Percentiles rank a stretch among this genome's conserved stretches.
Conservation (phyloP, 2,888 invertebrate genomes). For the Lycaena phlaeas region DNA sequence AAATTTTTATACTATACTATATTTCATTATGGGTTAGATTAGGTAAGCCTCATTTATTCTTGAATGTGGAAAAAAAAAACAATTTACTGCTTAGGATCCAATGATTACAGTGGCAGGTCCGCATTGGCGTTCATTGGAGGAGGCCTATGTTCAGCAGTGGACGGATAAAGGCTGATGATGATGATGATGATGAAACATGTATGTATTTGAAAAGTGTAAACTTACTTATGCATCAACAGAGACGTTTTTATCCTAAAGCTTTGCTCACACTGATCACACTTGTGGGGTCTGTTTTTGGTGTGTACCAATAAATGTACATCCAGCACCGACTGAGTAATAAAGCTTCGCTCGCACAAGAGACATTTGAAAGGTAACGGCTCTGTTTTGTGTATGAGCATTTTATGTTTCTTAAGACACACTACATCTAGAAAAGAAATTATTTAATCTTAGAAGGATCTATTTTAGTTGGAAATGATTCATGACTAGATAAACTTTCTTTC, state of each 20-base stretch:
- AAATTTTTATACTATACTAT: too few species aligned
- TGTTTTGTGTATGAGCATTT: constrained; percentile 31
- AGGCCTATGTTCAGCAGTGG: too few species aligned
- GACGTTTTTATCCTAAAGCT: constrained; percentile 34
- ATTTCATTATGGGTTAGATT: neutral
- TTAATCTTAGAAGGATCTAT: too few species aligned
- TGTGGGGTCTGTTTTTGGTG: constrained; percentile 40
- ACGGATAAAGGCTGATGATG: too few species aligned
- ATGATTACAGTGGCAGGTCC: too few species aligned
- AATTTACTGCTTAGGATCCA: too few species aligned
- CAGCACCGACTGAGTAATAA: constrained; percentile 32
- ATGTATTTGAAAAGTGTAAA: too few species aligned
- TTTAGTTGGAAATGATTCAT: too few species aligned
- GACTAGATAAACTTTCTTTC: too few species aligned
- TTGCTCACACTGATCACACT: constrained; percentile 46
- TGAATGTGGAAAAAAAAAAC: too few species aligned
- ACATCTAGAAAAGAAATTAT: constrained; percentile 32
- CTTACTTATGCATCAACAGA: constrained; percentile 43
- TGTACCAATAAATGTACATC: constrained; percentile 40
- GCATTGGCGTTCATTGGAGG: too few species aligned
- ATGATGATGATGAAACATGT: too few species aligned
- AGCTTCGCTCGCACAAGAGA: constrained; percentile 38
- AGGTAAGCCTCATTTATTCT: neutral
- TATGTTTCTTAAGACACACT: constrained; percentile 31
- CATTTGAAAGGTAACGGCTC: constrained; percentile 33